Evolutionary conservation across 1,140 invertebrate genomes (phyloP), one percentile per base, ranked within the genome.

Genomic region (Zeugodacus cucurbitae): DNA sequence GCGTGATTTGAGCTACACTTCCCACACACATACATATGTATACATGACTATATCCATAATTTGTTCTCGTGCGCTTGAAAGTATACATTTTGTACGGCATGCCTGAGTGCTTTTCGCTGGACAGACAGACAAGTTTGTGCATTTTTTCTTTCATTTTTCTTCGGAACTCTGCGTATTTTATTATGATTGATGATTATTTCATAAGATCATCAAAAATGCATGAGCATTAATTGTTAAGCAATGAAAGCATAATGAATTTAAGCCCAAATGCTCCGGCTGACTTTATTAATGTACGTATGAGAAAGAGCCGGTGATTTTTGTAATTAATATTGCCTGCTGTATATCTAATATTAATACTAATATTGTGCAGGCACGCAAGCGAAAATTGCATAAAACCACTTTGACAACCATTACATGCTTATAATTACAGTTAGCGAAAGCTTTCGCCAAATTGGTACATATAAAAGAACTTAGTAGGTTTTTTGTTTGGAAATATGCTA

Each of bases 171-270:
- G n/a, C n/a, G n/a, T 74, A 41, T n/a, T 7, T 41, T 74, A 37
- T 74, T 41, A 41, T 74, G 67, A 74, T 74, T 41, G 34, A 74
- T 74, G 32, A 74, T 74, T 74, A 74, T 74, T 74, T 74, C 34
- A 41, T 74, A 37, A 74, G 67, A 20, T 74, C 67, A 74, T 41
- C 67, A 74, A 74, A 32, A 74, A n/a, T 37, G 14, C 34, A 74
- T 74, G 32, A 74, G 17, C 20, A 37, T 74, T 8, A 74, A 74
- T 32, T 41, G 67, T 7, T 74, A 67, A 14, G 64, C 29, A 37
- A 32, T 74, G 20, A 41, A 41, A 74, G 6, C 29, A 74, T 37
- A 74, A 32, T 32, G 22, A 74, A 67, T 29, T 34, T 67, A 54
- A 54, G 48, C 48, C 2, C 48, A 54, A 54, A 20, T 54, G 48